A percentile compares a stretch with the other conserved stretches of the same genome.
Conservation (phyloP, 2,797 vertebrate genomes). For the Parauchenoglanis punctatus region DNA sequence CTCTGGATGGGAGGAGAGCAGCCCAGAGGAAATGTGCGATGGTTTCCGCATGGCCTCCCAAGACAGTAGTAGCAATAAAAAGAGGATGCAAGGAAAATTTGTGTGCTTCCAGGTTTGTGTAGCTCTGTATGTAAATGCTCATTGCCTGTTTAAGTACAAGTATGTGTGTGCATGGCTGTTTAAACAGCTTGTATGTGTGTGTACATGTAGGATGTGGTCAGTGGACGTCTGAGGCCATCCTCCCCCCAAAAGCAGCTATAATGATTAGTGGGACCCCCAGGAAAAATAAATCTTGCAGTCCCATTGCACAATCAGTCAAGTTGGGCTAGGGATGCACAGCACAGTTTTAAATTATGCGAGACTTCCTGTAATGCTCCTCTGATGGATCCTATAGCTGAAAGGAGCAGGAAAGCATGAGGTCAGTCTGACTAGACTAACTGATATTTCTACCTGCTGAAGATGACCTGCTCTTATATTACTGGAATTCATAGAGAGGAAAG, state of each 20-base stretch:
- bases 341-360: slow-evolving; percentile 80
- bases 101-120: slow-evolving; percentile 31
- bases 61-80: slow-evolving; percentile 67
- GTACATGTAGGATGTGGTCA: slow-evolving; percentile 56
- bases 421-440: slow-evolving; percentile 60
- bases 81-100: slow-evolving; percentile 62
- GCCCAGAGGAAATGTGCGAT: slow-evolving; percentile 66
- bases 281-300: slow-evolving; percentile 79
- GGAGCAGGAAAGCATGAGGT: slow-evolving; percentile 68
- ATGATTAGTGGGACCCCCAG: slow-evolving; percentile 80
- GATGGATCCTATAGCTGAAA: slow-evolving; percentile 65
- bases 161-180: slow-evolving; percentile 42
- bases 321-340: slow-evolving; percentile 71
- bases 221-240: slow-evolving; percentile 64
- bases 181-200: slow-evolving; percentile 52
- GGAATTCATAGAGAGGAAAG: slow-evolving; percentile 69
- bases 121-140: slow-evolving; percentile 30
- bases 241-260: slow-evolving; percentile 52
- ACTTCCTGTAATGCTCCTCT: slow-evolving; percentile 75
- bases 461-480: slow-evolving; percentile 58
- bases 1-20: slow-evolving; percentile 60
- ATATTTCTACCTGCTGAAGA: slow-evolving; percentile 67
- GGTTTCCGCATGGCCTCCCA: slow-evolving; percentile 79
- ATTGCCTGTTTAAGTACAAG: slow-evolving; percentile 41
- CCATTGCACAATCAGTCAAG: slow-evolving; percentile 77